Conservation (phyloP, 2,113 vertebrate genomes). For the Reinhardtius hippoglossoides region DNA sequence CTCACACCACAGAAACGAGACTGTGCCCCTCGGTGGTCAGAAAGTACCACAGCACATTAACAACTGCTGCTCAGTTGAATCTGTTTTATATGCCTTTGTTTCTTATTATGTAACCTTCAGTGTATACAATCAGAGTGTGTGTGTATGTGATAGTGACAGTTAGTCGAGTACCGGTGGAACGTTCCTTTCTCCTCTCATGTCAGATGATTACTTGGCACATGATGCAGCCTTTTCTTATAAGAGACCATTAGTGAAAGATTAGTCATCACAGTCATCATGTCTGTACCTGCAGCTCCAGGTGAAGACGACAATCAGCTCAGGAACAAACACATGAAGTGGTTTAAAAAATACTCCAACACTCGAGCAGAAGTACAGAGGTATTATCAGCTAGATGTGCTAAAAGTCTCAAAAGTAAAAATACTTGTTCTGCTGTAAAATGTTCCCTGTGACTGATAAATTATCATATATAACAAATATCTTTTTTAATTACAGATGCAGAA, state of each 20-base stretch:
- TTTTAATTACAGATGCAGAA: no score
- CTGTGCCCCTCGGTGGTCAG: constrained; percentile 54
- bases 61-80: background rate
- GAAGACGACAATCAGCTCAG: constrained; percentile 18
- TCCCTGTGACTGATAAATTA: no score
- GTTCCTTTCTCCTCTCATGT: background rate
- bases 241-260: constrained; percentile 1
- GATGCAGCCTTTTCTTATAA: background rate
- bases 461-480: no score
- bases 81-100: no score
- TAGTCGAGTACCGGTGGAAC: background rate
- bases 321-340: background rate
- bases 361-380: no score
- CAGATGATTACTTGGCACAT: constrained; percentile 10
- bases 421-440: no score
- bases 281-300: constrained; percentile 42
- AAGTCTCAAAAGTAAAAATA: no score
- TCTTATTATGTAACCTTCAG: no score
- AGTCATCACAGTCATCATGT: constrained; percentile 45
- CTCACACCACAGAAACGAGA: background rate
- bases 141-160: background rate
- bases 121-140: no score
- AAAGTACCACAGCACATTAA: constrained; percentile 21
- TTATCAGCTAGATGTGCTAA: no score
- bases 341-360: no score